Base-by-base conservation (phyloP, 2,797 vertebrate species). In the Rhodeus uyekii region DNA sequence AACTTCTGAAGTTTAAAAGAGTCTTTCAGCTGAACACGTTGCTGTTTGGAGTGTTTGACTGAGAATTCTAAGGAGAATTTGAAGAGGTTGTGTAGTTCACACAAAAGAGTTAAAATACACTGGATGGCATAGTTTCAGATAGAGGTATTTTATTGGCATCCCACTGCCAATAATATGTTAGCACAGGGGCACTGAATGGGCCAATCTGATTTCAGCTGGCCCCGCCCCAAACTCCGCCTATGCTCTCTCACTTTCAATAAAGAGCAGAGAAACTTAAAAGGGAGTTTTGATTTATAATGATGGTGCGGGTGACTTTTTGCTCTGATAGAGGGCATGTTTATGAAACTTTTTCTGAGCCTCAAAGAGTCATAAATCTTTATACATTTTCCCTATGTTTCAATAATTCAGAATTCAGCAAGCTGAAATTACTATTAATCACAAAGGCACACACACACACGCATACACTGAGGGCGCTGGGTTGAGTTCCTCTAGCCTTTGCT, bases 401-500 rank as follows among this genome's bases (percentile, higher is more conserved):
- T 77, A 77, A 80, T 84, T 86, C 72, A 82, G 76, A 67, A 87
- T 78, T 80, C 67, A 72, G 67, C 67, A 80, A 82, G 22, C 84
- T 83, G 63, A 76, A 79, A 83, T 85, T 61, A 65, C 76, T 75
- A 83, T 86, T 87, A 83, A 75, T 78, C 83, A 65, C 44, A 58
- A 63, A 84, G 68, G 63, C 48, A 4, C 12, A 38, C 77, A 73
- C 76, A 67, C 60, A 65, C 78, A 73, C 46, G 63, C 68, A 67
- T 48, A 74, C 67, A 75, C 58, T n/a, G 42, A 75, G 34, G 53
- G 75, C 24, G 34, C 71, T 53, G 61, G 69, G 61, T 80, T 84
- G 64, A 65, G 83, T 71, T 80, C 81, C 79, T 87, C 76, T 83
- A 74, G 78, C 76, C 82, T 86, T 71, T 77, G 73, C 83, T 87